These are phyloP conservation scores for Apeira syringaria DNA, from an alignment of 2,888 invertebrate genomes.

Conservation along the genomic window DNA sequence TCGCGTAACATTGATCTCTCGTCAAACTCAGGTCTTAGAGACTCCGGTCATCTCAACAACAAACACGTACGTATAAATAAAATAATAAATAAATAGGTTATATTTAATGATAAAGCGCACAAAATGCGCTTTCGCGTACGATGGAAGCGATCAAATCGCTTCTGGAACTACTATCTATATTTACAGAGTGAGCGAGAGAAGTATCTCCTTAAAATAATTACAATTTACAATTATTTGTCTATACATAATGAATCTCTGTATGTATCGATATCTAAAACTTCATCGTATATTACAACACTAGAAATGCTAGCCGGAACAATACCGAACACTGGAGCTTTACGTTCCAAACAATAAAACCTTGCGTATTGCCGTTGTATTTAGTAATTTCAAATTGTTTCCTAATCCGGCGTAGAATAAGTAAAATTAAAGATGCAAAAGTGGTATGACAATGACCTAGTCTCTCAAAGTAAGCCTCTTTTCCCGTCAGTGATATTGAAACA, in stretches of 20 bases:
- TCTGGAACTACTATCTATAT: constrained; percentile 56
- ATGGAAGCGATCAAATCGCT: constrained; percentile 59
- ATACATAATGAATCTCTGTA: constrained; percentile 53
- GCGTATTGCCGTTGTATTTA: too few relatives aligned
- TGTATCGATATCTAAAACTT: constrained; percentile 50
- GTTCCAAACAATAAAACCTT: too few relatives aligned
- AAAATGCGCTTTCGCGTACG: constrained; percentile 38
- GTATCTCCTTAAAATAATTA: constrained; percentile 38
- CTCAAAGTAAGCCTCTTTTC: too few relatives aligned
- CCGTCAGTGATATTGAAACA: too few relatives aligned
- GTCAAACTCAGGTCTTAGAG: constrained; percentile 54
- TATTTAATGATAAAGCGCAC: constrained; percentile 48
- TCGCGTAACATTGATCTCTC: constrained; percentile 38
- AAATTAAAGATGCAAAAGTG: too few relatives aligned
- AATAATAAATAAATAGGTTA: constrained; percentile 54
- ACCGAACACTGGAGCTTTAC: constrained; percentile 43
- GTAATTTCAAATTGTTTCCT: too few relatives aligned
- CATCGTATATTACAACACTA: constrained; percentile 45
- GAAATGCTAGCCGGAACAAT: constrained; percentile 47
- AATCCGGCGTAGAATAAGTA: too few relatives aligned
- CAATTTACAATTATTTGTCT: constrained; percentile 53
- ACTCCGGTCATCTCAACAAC: constrained; percentile 56
- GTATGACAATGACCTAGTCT: too few relatives aligned
- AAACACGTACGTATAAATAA: constrained; percentile 47
- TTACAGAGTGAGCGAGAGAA: constrained; percentile 66